phyloP scores from a whole-genome alignment of 2,888 invertebrate species.

The Nasonia oneida region DNA sequence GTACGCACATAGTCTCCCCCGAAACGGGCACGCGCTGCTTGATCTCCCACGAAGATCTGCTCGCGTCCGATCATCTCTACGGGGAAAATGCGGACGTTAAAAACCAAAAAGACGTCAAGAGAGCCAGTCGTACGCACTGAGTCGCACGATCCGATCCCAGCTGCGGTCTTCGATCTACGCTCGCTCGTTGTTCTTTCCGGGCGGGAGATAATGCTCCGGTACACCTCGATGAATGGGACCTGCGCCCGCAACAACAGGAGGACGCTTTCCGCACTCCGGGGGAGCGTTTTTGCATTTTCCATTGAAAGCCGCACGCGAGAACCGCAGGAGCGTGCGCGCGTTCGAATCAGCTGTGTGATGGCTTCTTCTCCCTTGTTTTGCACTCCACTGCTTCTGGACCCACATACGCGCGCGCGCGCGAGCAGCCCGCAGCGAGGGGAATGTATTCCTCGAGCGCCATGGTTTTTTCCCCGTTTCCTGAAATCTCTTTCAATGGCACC shows the following conservation, averaged over 20 bases:
- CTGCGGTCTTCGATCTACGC: background rate
- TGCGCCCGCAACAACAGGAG: constrained; percentile 48
- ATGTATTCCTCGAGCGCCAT: constrained; percentile 8
- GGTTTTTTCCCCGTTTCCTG: constrained; percentile 44
- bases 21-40: constrained; percentile 43
- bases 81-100: constrained; percentile 26
- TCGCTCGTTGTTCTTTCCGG: constrained; percentile 57
- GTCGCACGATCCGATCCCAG: constrained; percentile 20
- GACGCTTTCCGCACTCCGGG: constrained; percentile 39
- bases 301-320: background rate
- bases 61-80: background rate
- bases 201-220: constrained; percentile 49
- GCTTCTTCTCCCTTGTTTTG: constrained; percentile 38
- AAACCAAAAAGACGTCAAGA: constrained; percentile 18
- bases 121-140: constrained; percentile 25
- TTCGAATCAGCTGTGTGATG: constrained; percentile 32
- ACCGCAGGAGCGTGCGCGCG: constrained; percentile 9
- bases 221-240: constrained; percentile 58
- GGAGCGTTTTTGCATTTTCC: constrained; percentile 56
- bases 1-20: background rate
- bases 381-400: background rate
- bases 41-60: constrained; percentile 51
- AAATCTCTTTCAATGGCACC: constrained; percentile 16
- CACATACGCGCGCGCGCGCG: background rate
- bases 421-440: background rate